Base-by-base conservation (phyloP, 2,888 invertebrate species). In the Tubiluchus corallicola region DNA sequence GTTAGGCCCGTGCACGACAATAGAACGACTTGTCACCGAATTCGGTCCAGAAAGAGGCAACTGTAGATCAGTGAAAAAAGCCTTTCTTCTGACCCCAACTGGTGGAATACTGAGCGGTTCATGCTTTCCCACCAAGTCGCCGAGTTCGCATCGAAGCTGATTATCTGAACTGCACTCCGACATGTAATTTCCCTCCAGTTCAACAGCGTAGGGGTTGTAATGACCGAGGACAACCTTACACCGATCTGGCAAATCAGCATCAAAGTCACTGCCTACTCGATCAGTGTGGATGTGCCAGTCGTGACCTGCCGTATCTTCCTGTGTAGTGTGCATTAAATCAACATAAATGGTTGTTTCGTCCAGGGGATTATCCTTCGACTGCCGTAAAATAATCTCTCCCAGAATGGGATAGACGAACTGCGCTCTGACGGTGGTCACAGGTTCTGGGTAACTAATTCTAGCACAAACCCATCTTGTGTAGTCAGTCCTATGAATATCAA, bases 351-450 rank as follows among this genome's bases (percentile, higher is more conserved):
- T 76, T 1, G 90, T 90, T 53, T 90, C 90, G 46, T 78, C 74
- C 73, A 78, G 78, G 0, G 82, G 81, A 55, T 78, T 73, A 48
- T 82, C 77, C 42, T 68, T 72, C 0, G 80, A 76, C 63, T 64
- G 64, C 1, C 83, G 70, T 54, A 92, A 76, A 38, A 85, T 63
- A 38, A 90, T 75, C 45, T 76, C 68, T 0, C 88, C 90, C 1
- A 87, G 85, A 17, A 88, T 68, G 0, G 90, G 92, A 67, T 87
- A 90, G 3, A 80, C 73, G 61, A 82, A 82, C 21, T 79, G 69
- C 0, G 79, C 84, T 62, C 80, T 74, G 0, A 84, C 84, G 0
- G 82, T 80, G 37, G 73, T 70, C 67, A 83, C 50, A 75, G 49
- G 72, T 73, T 53, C 53, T 43, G 51, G 54, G 20, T 59, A 52